Conservation (phyloP, 1,140 invertebrate species). For the Rhopalosiphum padi region DNA sequence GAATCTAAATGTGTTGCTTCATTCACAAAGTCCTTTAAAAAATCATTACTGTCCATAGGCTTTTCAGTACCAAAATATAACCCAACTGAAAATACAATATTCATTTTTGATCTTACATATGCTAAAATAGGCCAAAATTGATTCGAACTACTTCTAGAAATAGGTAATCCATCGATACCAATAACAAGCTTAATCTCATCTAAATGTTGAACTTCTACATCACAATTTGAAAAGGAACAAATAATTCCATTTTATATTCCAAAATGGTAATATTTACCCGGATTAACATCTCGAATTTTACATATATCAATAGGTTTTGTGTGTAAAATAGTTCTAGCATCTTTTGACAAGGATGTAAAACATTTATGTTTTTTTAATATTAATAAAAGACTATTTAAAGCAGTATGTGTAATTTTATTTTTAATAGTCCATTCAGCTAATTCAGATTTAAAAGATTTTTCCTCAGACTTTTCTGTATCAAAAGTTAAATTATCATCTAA, state of each 20-base stretch:
- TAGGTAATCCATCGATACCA: conserved; percentile 28
- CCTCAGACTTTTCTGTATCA: not conserved
- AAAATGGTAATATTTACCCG: conserved; percentile 51
- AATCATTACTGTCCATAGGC: conserved; percentile 58
- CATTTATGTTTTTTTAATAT: conserved; percentile 25
- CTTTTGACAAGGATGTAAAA: not conserved
- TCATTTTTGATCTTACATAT: not conserved
- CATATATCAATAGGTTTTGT: not conserved
- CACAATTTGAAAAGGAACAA: not conserved
- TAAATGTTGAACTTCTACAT: not conserved
- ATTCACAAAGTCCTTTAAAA: conserved; percentile 60
- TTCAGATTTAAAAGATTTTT: not conserved
- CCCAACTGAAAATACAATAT: conserved; percentile 57
- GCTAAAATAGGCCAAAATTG: conserved; percentile 25
- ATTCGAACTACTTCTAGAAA: conserved; percentile 20
- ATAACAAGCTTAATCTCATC: not conserved
- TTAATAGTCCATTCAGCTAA: not conserved
- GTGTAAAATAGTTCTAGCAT: conserved; percentile 18
- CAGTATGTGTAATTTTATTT: conserved; percentile 36
- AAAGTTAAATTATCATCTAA: not conserved
- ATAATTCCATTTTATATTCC: conserved; percentile 42
- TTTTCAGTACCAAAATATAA: conserved; percentile 61
- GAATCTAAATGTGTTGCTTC: conserved; percentile 58
- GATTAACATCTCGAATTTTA: not conserved
- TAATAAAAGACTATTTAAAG: not conserved